Evolutionary conservation across 2,113 vertebrate genomes (phyloP), one percentile per base, ranked within the genome.

Genomic region (Oryzias javanicus): DNA sequence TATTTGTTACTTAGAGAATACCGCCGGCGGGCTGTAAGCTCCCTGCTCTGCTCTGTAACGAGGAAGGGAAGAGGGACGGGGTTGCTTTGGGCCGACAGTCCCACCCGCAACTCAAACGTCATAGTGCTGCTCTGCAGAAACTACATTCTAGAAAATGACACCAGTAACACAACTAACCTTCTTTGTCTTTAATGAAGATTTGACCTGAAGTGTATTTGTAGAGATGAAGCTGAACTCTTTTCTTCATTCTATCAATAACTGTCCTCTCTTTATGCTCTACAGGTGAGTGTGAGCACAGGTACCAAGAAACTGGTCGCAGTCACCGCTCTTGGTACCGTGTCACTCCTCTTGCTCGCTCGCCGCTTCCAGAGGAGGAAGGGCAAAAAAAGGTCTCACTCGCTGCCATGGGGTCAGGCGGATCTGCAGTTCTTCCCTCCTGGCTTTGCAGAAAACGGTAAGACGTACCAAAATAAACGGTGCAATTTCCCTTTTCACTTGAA

Each of bases 301-400:
- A 87, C 94, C 65, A 97, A 94, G 89, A 98, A 94, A 56, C 86
- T 98, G 47, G 82, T 98, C 69, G 92, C 91, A 0, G 90, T 94
- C 53, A 91, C 96, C 5, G 93, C 95, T 49, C 90, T 97, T 17
- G 89, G 95, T 7, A 91, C 94, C 0, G 29, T 95, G 70, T 96
- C 96, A 44, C 88, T 98, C 65, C 88, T 96, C 86, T 92, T 95
- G 84, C 92, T 98, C 57, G 95, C 96, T 3, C 93, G 85, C 56
- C 95, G 91, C 77, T 96, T 98, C 83, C 94, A 93, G 90, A 93
- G 97, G 85, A 93, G 90, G 81, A 95, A 95, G 78, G 93, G 94
- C 60, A 94, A 89, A 72, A 94, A 91, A 60, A 93, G 90, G 82
- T 55, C 52, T 44, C 63, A 59, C 24, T 88, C 90, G 0, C 89